phyloP scores from a whole-genome alignment of 2,113 vertebrate genomes.

The Chloroceryle aenea region DNA sequence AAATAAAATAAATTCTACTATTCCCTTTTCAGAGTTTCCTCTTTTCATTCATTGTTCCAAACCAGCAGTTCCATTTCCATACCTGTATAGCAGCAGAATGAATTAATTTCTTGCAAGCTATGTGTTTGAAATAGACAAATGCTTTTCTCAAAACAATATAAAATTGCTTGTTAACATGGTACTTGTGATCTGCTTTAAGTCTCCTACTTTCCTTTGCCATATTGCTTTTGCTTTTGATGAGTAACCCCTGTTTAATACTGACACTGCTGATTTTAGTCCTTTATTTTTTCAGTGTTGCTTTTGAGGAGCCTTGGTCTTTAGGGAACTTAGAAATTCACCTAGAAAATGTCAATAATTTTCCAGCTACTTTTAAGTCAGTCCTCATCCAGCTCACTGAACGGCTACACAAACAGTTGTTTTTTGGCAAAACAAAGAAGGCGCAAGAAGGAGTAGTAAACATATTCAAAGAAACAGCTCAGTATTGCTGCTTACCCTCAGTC shows the following conservation, averaged over 20 bases:
- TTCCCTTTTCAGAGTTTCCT: neutral
- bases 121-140: neutral
- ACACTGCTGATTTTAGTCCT: neutral
- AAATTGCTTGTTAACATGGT: neutral
- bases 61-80: neutral
- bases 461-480: neutral
- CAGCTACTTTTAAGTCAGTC: neutral
- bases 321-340: neutral
- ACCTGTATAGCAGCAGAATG: fast-evolving
- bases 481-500: neutral
- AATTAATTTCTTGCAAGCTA: neutral
- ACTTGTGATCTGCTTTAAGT: neutral
- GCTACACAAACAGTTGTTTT: neutral
- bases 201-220: neutral
- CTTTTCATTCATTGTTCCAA: neutral
- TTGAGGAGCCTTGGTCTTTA: neutral
- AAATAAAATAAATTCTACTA: neutral
- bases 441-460: neutral
- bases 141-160: neutral
- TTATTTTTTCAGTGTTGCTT: neutral
- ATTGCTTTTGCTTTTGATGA: neutral
- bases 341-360: neutral
- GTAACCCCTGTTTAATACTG: neutral
- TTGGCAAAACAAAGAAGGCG: neutral
- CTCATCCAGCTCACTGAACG: neutral